A percentile compares a stretch with the other conserved stretches of the same genome.
Evolutionary conservation across 2,113 vertebrate species (phyloP).

Genomic region (Callospermophilus lateralis): DNA sequence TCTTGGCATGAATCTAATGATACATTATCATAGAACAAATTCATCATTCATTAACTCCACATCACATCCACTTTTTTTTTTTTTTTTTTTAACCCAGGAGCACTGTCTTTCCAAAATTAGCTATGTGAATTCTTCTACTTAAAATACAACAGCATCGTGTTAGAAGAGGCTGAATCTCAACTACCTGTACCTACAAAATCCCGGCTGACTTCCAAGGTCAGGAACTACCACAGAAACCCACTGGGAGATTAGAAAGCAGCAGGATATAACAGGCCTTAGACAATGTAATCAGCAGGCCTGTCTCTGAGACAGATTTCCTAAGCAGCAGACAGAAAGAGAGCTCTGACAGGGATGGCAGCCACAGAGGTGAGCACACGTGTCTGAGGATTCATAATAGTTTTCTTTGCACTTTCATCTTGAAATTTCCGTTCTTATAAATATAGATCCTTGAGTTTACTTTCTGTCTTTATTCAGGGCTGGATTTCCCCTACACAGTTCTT

Average conservation of each 20-base stretch:
- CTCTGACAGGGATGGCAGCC: not conserved
- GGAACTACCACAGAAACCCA: not conserved
- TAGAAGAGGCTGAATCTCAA: slow-evolving; percentile 27
- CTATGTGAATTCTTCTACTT: not conserved
- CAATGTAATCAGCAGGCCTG: not conserved
- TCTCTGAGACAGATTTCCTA: slow-evolving; percentile 36
- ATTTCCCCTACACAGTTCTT: slow-evolving; percentile 68
- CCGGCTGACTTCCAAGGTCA: not conserved
- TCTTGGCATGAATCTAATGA: slow-evolving; percentile 77
- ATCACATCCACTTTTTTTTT: slow-evolving; percentile 58
- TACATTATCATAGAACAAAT: slow-evolving; percentile 76
- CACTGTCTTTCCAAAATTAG: slow-evolving; percentile 44
- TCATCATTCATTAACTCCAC: slow-evolving; percentile 80
- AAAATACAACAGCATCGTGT: not conserved
- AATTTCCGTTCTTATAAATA: slow-evolving; percentile 60
- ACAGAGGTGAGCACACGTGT: slow-evolving; percentile 1
- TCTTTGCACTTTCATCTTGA: not conserved
- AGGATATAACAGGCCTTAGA: not conserved
- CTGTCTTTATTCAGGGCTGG: not conserved
- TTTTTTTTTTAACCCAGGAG: not conserved
- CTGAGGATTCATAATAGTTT: slow-evolving; percentile 60
- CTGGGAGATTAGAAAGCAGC: slow-evolving; percentile 31
- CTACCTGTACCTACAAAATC: not conserved
- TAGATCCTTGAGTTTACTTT: slow-evolving; percentile 18
- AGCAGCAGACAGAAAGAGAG: not conserved